A percentile compares a stretch with the other conserved stretches of the same genome.
Evolutionary conservation across 2,888 invertebrate species (phyloP).

Genomic region (Metopia argyrocephala): DNA sequence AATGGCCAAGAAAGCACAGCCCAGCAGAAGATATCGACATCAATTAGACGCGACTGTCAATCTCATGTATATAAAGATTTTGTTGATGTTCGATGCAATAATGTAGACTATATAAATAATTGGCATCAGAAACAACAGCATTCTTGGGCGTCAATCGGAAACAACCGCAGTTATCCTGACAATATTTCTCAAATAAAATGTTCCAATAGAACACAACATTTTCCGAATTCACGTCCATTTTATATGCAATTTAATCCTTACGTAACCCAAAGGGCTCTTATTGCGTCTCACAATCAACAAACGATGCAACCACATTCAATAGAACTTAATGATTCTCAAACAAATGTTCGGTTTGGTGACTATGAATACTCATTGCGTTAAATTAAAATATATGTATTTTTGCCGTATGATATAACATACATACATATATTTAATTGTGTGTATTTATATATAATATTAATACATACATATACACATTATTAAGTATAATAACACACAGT

Average conservation of each 20-base stretch:
- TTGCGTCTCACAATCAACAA: conserved; percentile 68
- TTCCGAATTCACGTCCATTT: conserved; percentile 65
- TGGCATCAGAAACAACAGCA: conserved; percentile 68
- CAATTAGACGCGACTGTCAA: conserved; percentile 65
- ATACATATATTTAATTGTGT: not conserved
- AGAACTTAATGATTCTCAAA: conserved; percentile 61
- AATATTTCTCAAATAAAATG: conserved; percentile 59
- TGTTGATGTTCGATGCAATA: conserved; percentile 61
- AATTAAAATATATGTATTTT: not conserved
- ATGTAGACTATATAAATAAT: conserved; percentile 69
- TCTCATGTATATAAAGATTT: conserved; percentile 57
- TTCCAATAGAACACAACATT: conserved; percentile 70
- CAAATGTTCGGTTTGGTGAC: conserved; percentile 62
- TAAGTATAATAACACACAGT: too few relatives aligned
- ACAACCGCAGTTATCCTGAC: conserved; percentile 56
- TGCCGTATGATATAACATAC: not conserved
- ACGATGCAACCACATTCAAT: conserved; percentile 29
- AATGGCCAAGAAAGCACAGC: conserved; percentile 15
- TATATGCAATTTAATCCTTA: conserved; percentile 66
- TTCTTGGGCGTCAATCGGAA: conserved; percentile 44
- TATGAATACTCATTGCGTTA: conserved; percentile 66
- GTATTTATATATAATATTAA: not conserved
- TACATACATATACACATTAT: not conserved
- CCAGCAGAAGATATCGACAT: conserved; percentile 30
- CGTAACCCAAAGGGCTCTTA: conserved; percentile 68